Percentiles rank a stretch among this genome's conserved stretches.
These are phyloP conservation scores for Drosophila ochracea DNA, from an alignment of 2,888 invertebrate genomes.

Conservation along the genomic window DNA sequence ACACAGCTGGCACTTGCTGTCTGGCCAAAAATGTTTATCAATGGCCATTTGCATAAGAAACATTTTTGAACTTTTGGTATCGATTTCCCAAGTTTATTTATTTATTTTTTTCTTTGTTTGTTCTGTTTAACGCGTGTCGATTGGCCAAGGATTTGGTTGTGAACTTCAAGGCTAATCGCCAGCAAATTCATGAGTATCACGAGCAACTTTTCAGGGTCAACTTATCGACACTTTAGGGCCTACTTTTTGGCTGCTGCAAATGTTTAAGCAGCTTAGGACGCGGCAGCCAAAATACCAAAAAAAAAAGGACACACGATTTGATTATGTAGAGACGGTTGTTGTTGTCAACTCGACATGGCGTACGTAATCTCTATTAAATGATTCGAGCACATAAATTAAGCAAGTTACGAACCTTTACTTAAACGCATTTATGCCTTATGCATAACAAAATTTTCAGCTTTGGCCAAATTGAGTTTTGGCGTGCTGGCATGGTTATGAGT, in stretches of 20 bases:
- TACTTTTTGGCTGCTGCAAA: constrained; percentile 37
- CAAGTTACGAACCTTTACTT: constrained; percentile 66
- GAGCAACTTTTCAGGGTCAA: constrained; percentile 72
- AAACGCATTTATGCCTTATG: constrained; percentile 71
- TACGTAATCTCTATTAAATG: constrained; percentile 81
- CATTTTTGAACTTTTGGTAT: constrained; percentile 63
- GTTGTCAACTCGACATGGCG: constrained; percentile 66
- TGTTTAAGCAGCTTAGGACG: constrained; percentile 56
- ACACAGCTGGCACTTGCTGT: constrained; percentile 62
- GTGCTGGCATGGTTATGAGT: constrained; percentile 43
- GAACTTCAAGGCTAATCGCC: constrained; percentile 69
- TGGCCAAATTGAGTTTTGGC: constrained; percentile 65
- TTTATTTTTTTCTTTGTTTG: background rate
- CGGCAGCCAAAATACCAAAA: constrained; percentile 4
- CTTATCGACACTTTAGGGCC: constrained; percentile 15
- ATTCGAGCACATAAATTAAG: constrained; percentile 78
- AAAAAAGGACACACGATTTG: constrained; percentile 66
- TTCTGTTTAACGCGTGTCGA: constrained; percentile 64
- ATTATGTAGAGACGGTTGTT: constrained; percentile 63
- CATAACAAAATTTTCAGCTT: constrained; percentile 71
- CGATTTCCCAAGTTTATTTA: constrained; percentile 50
- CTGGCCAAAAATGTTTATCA: constrained; percentile 58
- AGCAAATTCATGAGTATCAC: constrained; percentile 69
- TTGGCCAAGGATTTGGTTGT: constrained; percentile 65
- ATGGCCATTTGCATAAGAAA: constrained; percentile 57